phyloP scores from a whole-genome alignment of 2,797 vertebrate species.

The Carapus acus region DNA sequence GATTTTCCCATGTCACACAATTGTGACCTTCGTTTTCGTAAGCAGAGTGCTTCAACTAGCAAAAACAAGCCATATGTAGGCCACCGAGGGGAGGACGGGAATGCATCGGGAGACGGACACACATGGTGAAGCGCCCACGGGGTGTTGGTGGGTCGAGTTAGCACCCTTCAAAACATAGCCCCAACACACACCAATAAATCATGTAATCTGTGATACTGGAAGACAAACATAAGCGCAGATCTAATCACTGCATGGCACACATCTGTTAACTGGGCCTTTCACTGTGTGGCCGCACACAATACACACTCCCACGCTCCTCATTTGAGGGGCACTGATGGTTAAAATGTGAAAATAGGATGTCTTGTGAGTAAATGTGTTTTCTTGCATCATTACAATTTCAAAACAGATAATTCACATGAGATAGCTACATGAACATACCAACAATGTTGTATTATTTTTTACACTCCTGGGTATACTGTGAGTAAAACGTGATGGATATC shows the following conservation, averaged over 20 bases:
- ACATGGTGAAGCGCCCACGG: constrained; percentile 25
- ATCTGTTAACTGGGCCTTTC: constrained; percentile 68
- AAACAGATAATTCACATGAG: too few species aligned
- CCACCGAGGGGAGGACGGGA: too few species aligned
- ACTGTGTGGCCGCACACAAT: constrained; percentile 52
- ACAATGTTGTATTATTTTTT: too few species aligned
- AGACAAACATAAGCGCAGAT: constrained; percentile 72
- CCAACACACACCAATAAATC: constrained; percentile 64
- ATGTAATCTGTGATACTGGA: constrained; percentile 71
- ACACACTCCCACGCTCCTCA: constrained; percentile 34
- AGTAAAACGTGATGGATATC: too few species aligned
- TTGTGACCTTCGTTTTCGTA: too few species aligned
- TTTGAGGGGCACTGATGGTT: constrained; percentile 31
- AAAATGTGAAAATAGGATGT: constrained; percentile 31
- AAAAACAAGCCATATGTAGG: too few species aligned
- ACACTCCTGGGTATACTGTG: too few species aligned
- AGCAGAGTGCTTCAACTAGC: too few species aligned
- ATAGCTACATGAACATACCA: too few species aligned
- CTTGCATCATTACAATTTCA: too few species aligned
- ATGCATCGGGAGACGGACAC: neutral
- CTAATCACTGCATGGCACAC: constrained; percentile 67
- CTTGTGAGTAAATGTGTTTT: too few species aligned
- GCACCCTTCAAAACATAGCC: constrained; percentile 49
- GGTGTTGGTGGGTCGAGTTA: constrained; percentile 59
- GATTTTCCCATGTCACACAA: too few species aligned